These are phyloP conservation scores for Geodia barretti DNA, from an alignment of 37 sponge, comb jelly and placozoan species.

Conservation along the genomic window DNA sequence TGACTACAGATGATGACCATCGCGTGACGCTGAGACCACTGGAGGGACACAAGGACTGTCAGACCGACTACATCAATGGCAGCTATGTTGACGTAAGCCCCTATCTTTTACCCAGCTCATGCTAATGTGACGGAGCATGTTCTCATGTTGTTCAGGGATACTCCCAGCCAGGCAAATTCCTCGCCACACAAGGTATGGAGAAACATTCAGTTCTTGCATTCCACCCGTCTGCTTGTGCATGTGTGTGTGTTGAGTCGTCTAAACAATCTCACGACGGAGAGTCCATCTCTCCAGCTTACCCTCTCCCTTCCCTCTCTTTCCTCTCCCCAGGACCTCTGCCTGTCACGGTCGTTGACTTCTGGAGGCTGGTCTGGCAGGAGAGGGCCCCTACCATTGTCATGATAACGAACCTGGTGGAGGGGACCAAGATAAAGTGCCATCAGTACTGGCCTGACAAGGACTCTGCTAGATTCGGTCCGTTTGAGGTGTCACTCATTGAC, in stretches of 20 bases:
- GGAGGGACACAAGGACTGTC: slow-evolving; percentile 18
- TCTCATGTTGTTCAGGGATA: slow-evolving; percentile 53
- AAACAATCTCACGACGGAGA: no score
- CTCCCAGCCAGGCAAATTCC: slow-evolving; percentile 45
- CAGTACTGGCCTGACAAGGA: slow-evolving; percentile 74
- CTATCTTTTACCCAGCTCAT: no score
- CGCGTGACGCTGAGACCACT: slow-evolving; percentile 46
- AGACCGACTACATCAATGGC: slow-evolving; percentile 80
- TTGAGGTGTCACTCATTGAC: slow-evolving; percentile 42
- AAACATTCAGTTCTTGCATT: no score
- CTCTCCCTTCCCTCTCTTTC: no score
- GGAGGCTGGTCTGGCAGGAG: slow-evolving; percentile 80
- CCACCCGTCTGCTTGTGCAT: no score
- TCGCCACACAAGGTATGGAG: slow-evolving; percentile 83
- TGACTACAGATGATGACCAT: slow-evolving; percentile 69
- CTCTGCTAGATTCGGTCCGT: slow-evolving; percentile 36
- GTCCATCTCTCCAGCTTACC: no score
- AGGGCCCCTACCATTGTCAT: slow-evolving; percentile 62
- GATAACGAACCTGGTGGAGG: slow-evolving; percentile 66
- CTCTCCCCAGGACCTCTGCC: slow-evolving; percentile 56
- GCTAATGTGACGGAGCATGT: not conserved
- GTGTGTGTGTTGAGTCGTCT: no score
- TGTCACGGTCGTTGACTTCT: slow-evolving; percentile 63
- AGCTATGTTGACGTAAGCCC: slow-evolving; percentile 72
- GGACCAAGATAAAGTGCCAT: slow-evolving; percentile 68